Base-by-base conservation (phyloP, 2,888 invertebrate species). In the Diplazon laetatorius region DNA sequence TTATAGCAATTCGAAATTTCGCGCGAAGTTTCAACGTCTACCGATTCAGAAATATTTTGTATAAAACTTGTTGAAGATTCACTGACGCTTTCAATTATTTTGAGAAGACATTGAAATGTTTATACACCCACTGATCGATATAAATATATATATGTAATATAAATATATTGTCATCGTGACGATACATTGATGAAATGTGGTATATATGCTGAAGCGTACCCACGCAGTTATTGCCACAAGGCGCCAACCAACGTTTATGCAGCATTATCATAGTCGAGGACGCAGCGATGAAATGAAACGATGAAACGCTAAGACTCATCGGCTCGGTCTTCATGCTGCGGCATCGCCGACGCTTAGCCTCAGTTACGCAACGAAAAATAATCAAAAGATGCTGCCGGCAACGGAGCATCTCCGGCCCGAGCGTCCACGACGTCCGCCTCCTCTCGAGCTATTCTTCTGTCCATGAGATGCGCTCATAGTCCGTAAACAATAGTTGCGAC, bases 151-250 rank as follows among this genome's bases (percentile, higher is more conserved):
- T n/a, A n/a, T n/a, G n/a, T 3, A 52, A 52, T 10, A 14, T 1
- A 14, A 25, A 14, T 50, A 6, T 52, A 30, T 25, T n/a, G 37
- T 25, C 14, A 1, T n/a, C 8, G 12, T 37, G 10, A 37, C 12
- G 37, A 37, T 57, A 55, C n/a, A 42, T 52, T 8, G 37, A 30
- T 12, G 52, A 22, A 42, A 14, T 16, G 42, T 22, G 16, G 25
- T 66, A 12, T 42, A 39, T 74, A 59, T 59, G 30, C 4, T 5
- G 30, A 30, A 30, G 30, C 30, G 30, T 6, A 78, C 30, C 69
- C 37, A 69, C 50, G 73, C 73, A 73, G 69, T 78, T 78, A 74
- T 78, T 78, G 78, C 78, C 73, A 78, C 69, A 57, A 50, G 69
- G 69, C 55, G 78, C 78, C 74, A 78, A 78, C 68, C 73, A 50